These are phyloP conservation scores for Suricata suricatta DNA, from an alignment of 2,113 vertebrate genomes.

Conservation along the genomic window DNA sequence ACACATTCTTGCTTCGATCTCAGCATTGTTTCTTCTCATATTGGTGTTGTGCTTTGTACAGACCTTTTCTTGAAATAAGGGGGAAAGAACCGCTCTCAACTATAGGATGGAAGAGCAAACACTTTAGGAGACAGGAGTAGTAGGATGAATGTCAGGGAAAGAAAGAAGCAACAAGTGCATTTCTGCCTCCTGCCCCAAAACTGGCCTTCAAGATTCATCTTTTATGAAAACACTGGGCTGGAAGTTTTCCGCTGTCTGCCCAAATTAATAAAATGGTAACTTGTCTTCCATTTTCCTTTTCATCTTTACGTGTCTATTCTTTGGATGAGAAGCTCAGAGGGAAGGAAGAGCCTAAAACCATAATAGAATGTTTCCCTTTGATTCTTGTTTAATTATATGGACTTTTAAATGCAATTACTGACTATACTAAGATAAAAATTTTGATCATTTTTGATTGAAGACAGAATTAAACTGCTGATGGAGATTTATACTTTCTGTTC, in stretches of 20 bases:
- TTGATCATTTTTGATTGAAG: constrained; percentile 8
- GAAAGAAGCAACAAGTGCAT: background rate
- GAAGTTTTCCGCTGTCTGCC: background rate
- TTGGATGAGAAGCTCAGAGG: background rate
- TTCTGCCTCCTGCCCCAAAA: background rate
- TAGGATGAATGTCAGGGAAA: background rate
- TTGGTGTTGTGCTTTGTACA: background rate
- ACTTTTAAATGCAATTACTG: background rate
- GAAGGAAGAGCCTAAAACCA: background rate
- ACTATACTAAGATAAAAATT: background rate
- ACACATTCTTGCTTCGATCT: background rate
- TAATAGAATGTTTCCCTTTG: background rate
- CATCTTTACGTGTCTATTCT: background rate
- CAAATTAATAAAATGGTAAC: background rate
- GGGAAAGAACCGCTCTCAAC: background rate
- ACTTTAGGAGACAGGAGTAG: background rate
- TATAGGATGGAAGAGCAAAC: background rate
- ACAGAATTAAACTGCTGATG: background rate
- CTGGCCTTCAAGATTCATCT: background rate
- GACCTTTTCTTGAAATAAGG: background rate
- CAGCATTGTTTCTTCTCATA: background rate
- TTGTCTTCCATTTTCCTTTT: background rate
- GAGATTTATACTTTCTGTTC: background rate
- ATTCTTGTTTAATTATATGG: background rate
- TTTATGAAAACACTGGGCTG: background rate